phyloP scores from a whole-genome alignment of 2,113 vertebrate species.

The Lethenteron reissneri region DNA sequence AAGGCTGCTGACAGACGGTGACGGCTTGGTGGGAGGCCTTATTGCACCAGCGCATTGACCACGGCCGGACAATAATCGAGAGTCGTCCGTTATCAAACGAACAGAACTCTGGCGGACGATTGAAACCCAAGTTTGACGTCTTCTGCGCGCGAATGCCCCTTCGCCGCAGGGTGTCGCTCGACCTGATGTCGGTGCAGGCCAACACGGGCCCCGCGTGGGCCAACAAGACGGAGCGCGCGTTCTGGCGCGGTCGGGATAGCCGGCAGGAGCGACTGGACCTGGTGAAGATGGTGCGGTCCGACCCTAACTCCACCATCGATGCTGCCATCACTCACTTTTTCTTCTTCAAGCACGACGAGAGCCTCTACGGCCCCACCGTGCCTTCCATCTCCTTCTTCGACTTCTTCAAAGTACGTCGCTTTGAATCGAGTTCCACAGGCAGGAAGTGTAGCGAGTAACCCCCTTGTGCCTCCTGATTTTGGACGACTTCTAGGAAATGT shows the following conservation, averaged over 20 bases:
- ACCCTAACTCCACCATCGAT: conserved; percentile 44
- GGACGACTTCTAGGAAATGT: no score
- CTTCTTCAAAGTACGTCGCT: conserved; percentile 66
- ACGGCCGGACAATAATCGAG: no score
- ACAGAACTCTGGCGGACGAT: no score
- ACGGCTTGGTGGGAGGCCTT: no score
- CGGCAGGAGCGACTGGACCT: conserved; percentile 72
- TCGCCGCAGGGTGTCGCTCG: conserved; percentile 55
- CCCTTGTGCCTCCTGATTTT: no score
- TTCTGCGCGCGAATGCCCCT: no score
- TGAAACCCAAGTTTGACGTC: no score
- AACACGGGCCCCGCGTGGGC: conserved; percentile 65
- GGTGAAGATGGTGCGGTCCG: conserved; percentile 58
- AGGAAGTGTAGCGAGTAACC: no score
- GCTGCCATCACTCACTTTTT: conserved; percentile 96
- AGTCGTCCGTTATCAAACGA: no score
- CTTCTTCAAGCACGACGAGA: conserved; percentile 86
- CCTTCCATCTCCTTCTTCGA: conserved; percentile 94
- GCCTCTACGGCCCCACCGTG: conserved; percentile 76
- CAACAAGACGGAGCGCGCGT: conserved; percentile 52
- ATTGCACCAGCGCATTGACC: no score
- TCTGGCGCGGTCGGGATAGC: conserved; percentile 92
- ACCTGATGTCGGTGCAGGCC: conserved; percentile 92
- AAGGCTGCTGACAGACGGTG: no score
- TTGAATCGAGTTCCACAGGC: no score